phyloP scores from a whole-genome alignment of 92 coral and sea anemone species.

The Parazoanthus swiftii region DNA sequence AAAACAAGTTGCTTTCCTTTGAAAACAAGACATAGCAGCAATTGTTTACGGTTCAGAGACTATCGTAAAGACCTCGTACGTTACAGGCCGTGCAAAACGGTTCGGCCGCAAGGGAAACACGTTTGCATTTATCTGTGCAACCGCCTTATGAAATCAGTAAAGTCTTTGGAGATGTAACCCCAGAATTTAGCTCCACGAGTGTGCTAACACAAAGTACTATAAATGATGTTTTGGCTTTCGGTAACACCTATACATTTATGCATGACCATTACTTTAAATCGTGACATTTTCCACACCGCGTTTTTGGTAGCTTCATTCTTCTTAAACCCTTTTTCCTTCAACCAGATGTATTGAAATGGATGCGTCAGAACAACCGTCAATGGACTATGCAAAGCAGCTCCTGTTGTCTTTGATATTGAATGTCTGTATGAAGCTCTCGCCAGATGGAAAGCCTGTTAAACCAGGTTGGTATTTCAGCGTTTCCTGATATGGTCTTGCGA shows the following conservation, averaged over 20 bases:
- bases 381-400: conserved; percentile 86
- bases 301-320: not conserved
- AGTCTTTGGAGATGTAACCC: not conserved
- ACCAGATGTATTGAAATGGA: conserved; percentile 84
- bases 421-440: conserved; percentile 67
- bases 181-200: not conserved
- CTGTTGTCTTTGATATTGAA: conserved; percentile 68
- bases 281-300: not conserved
- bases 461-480: conserved; percentile 51
- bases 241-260: not conserved
- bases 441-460: conserved; percentile 46
- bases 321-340: not conserved
- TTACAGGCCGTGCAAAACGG: not conserved
- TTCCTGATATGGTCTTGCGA: not conserved
- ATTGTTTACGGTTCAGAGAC: not conserved
- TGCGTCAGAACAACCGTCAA: conserved; percentile 62
- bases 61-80: not conserved
- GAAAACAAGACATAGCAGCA: not conserved
- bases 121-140: not conserved
- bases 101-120: not conserved
- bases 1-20: too few species aligned
- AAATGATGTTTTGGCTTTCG: too few species aligned
- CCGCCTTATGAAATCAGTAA: not conserved
- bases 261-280: not conserved
- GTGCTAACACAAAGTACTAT: too few species aligned